These are phyloP conservation scores for Nymphicus hollandicus DNA, from an alignment of 2,113 vertebrate genomes.

Conservation along the genomic window DNA sequence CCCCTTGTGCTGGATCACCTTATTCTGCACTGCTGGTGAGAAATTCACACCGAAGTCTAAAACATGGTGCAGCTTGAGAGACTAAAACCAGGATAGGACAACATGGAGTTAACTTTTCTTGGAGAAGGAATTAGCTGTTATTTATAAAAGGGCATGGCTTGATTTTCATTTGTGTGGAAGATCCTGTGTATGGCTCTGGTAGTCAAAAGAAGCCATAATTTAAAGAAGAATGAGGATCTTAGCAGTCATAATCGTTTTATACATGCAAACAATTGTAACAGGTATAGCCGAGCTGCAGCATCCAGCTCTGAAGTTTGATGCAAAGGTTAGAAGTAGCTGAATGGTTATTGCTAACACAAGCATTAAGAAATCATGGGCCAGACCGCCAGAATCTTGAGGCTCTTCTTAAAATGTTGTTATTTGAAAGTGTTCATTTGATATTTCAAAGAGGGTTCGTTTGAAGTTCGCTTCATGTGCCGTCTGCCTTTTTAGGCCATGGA, in stretches of 20 bases:
- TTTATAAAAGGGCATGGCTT: neutral
- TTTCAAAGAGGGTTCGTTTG: neutral
- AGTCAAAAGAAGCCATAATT: neutral
- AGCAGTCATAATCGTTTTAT: neutral
- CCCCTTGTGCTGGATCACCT: neutral
- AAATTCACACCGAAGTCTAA: neutral
- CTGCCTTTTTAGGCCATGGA: constrained; percentile 30
- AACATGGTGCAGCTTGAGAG: neutral
- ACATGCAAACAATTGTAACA: neutral
- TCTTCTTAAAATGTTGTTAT: neutral
- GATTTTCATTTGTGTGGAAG: neutral
- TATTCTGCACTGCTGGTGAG: neutral
- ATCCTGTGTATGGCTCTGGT: neutral
- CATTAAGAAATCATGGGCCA: neutral
- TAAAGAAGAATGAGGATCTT: constrained; percentile 14
- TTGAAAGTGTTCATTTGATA: neutral
- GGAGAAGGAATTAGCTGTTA: neutral
- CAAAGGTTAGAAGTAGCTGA: neutral
- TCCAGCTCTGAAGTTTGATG: neutral
- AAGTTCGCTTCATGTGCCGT: neutral
- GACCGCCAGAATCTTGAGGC: neutral
- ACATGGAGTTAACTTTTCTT: neutral
- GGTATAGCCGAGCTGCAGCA: neutral
- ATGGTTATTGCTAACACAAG: neutral
- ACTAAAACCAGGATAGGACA: neutral